Evolutionary conservation across 2,797 vertebrate species (phyloP), one percentile per base, ranked within the genome.

Genomic region (Eidolon dupreanum): DNA sequence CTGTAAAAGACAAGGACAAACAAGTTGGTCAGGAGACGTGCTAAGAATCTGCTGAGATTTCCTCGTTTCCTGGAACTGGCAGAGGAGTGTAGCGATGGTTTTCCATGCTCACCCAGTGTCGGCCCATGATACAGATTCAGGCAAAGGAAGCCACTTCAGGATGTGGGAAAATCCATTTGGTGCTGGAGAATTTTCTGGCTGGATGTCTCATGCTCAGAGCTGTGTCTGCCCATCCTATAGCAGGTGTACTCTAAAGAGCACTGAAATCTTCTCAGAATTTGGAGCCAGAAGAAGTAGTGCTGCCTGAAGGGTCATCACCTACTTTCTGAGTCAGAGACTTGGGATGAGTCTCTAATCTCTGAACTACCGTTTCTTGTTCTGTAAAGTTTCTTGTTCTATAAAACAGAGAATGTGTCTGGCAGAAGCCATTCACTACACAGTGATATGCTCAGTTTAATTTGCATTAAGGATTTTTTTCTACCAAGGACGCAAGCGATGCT

Each of bases 1-100:
- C 88, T 91, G 53, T 79, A 74, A 95, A 90, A 71, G 59, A 70
- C 26, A 83, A 93, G 81, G 75, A 53, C 71, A 55, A 59, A 59
- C 55, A 61, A 61, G 36, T 11, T 6, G 68, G n/a, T 38, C 28
- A 70, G 28, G 38, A 16, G 46, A 77, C 70, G 26, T 31, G 53
- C 38, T 43, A 43, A 88, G 61, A 43, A 49, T 28, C 74, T 3
- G 22, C 16, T 8, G 46, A 28, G 15, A 9, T 17, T 83, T 68
- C 57, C 51, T 91, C 9, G 36, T 70, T 68, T 33, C 38, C 65
- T 16, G 26, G 31, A 71, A 19, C 11, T 16, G 57, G 4, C 13
- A 26, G 33, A 46, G 46, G 55, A 8, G 33, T 46, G 46, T 68
- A 22, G 74, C 65, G 15, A 36, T 26, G 33, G 4, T 53, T 78